phyloP scores from a whole-genome alignment of 1,140 invertebrate genomes.

The Protaetia brevitarsis region DNA sequence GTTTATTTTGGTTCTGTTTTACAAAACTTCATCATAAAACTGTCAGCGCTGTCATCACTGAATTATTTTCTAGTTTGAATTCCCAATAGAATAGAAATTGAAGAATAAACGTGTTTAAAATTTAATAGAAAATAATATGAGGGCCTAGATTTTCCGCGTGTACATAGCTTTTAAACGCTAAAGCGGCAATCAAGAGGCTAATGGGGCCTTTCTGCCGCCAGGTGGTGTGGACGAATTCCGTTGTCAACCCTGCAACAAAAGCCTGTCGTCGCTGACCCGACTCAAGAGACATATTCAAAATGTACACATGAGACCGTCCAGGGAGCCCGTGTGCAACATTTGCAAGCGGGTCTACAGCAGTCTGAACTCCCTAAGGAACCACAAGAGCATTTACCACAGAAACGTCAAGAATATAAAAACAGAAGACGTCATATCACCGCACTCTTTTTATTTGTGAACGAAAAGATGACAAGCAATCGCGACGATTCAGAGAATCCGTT shows the following conservation, averaged over 20 bases:
- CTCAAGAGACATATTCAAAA: slow-evolving; percentile 84
- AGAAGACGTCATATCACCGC: slow-evolving; percentile 44
- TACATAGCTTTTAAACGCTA: slow-evolving; percentile 39
- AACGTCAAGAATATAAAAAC: slow-evolving; percentile 55
- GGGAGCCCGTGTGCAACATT: slow-evolving; percentile 83
- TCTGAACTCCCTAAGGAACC: slow-evolving; percentile 80
- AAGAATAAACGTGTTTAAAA: too few relatives aligned
- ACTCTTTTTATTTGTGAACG: slow-evolving; percentile 46
- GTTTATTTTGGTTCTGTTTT: too few relatives aligned
- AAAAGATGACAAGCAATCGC: background rate
- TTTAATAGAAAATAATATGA: background rate
- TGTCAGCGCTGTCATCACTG: too few relatives aligned
- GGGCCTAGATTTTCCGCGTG: slow-evolving; percentile 24
- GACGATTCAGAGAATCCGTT: background rate
- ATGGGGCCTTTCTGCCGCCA: slow-evolving; percentile 42
- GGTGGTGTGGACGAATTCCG: slow-evolving; percentile 71
- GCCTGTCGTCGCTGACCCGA: slow-evolving; percentile 75
- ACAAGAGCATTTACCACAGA: slow-evolving; percentile 86
- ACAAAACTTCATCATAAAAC: too few relatives aligned
- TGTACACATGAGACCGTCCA: slow-evolving; percentile 79
- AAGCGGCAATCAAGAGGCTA: slow-evolving; percentile 36
- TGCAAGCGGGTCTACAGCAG: slow-evolving; percentile 85
- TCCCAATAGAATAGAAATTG: too few relatives aligned
- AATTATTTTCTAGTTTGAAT: too few relatives aligned
- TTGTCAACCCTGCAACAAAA: slow-evolving; percentile 86